These are phyloP conservation scores for Acipenser oxyrinchus DNA, from an alignment of 2,797 vertebrate genomes.

Conservation along the genomic window DNA sequence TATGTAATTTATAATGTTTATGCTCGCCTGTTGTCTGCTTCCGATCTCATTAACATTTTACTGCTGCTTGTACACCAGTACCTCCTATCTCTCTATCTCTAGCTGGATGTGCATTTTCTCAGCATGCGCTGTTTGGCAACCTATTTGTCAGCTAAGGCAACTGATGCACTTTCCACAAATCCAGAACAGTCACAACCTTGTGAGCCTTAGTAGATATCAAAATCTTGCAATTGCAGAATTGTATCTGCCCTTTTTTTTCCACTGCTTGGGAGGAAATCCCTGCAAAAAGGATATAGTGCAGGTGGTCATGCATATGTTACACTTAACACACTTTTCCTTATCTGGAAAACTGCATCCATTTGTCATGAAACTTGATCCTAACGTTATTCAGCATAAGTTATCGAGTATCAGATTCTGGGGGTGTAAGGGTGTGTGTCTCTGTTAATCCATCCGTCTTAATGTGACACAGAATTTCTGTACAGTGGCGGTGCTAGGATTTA, in stretches of 20 bases:
- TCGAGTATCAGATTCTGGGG: too few species aligned
- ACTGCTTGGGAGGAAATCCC: too few species aligned
- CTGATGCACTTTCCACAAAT: slow-evolving; percentile 1
- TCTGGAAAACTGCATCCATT: too few species aligned
- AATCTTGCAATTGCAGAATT: background rate
- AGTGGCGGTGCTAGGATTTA: too few species aligned
- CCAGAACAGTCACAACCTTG: background rate
- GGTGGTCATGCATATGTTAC: background rate
- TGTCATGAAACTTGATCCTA: too few species aligned
- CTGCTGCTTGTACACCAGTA: background rate
- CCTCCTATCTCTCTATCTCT: background rate
- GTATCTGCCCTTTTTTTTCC: background rate
- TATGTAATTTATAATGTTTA: background rate
- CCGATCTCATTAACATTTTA: background rate
- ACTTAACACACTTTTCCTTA: background rate
- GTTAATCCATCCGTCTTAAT: too few species aligned
- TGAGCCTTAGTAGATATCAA: too few species aligned
- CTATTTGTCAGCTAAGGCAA: background rate
- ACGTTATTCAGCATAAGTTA: too few species aligned
- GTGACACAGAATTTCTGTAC: too few species aligned
- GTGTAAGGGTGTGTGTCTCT: too few species aligned
- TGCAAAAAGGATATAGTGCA: background rate
- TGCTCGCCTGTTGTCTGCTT: background rate
- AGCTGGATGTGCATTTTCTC: background rate
- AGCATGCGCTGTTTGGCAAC: background rate